These are phyloP conservation scores for Xanthorhoe spadicearia DNA, from an alignment of 2,888 invertebrate species.

Conservation along the genomic window DNA sequence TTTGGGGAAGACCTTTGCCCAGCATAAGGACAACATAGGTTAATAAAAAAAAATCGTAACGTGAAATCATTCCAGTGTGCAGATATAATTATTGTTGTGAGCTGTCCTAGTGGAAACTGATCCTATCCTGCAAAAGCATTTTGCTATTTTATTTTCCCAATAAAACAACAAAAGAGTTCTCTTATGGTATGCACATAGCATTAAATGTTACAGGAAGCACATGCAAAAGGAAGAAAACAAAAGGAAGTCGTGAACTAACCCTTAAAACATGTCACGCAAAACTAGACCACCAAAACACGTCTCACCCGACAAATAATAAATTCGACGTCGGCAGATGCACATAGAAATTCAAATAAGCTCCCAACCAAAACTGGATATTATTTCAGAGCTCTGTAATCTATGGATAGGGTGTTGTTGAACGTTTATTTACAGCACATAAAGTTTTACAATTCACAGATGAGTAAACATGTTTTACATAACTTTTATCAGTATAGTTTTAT, in stretches of 20 bases:
- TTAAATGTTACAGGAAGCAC: neutral
- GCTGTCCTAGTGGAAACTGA: too few relatives aligned
- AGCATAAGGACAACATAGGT: too few relatives aligned
- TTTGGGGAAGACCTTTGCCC: too few relatives aligned
- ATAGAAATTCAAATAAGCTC: constrained; percentile 51
- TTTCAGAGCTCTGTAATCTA: constrained; percentile 21
- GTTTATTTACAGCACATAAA: neutral
- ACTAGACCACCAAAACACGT: constrained; percentile 24
- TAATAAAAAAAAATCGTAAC: too few relatives aligned
- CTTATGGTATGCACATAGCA: neutral
- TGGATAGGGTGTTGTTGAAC: constrained; percentile 17
- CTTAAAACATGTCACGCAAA: constrained; percentile 13
- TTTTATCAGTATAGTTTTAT: neutral
- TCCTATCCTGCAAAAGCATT: too few relatives aligned
- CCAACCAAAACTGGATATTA: constrained; percentile 36
- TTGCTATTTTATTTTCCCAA: too few relatives aligned
- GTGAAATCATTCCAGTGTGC: too few relatives aligned
- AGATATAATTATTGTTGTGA: too few relatives aligned
- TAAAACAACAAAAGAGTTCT: too few relatives aligned
- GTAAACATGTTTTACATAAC: neutral
- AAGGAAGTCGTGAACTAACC: neutral
- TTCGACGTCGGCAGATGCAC: constrained; percentile 45
- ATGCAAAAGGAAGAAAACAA: neutral
- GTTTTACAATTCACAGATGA: neutral
- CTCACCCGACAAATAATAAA: constrained; percentile 36